phyloP scores from a whole-genome alignment of 2,113 vertebrate species.

The Hypocryptadius cinnamomeus region DNA sequence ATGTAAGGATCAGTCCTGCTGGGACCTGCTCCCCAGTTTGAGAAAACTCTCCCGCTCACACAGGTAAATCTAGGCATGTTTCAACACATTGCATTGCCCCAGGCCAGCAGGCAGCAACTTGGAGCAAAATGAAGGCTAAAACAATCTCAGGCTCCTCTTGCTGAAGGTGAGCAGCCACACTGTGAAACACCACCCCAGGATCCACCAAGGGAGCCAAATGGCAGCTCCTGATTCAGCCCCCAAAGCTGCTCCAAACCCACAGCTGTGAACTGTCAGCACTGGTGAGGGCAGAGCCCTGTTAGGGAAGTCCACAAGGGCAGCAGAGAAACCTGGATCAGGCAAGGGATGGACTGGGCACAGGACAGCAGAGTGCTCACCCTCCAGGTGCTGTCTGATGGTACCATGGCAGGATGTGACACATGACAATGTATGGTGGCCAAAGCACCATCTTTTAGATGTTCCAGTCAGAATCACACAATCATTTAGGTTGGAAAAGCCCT shows the following conservation, averaged over 20 bases:
- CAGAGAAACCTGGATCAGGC: rapidly evolving
- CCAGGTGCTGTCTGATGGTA: not conserved
- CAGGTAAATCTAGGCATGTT: not conserved
- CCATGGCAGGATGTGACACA: rapidly evolving
- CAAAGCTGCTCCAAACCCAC: not conserved
- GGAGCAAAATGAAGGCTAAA: not conserved
- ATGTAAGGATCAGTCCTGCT: not conserved
- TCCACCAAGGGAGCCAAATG: not conserved
- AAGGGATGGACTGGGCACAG: not conserved
- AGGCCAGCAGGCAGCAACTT: not conserved
- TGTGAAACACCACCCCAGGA: rapidly evolving
- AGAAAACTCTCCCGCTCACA: not conserved
- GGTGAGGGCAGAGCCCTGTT: rapidly evolving
- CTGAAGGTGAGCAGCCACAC: rapidly evolving
- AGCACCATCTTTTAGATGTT: not conserved
- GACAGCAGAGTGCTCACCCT: not conserved
- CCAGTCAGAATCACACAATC: not conserved
- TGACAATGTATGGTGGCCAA: not conserved
- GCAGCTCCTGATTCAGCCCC: not conserved
- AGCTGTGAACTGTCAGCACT: not conserved
- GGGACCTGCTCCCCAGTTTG: not conserved
- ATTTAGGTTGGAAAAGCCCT: not conserved
- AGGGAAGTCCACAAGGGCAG: not conserved
- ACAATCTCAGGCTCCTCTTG: not conserved
- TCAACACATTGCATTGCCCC: not conserved